Base-by-base conservation (phyloP, 2,113 vertebrate genomes). In the Perca fluviatilis region DNA sequence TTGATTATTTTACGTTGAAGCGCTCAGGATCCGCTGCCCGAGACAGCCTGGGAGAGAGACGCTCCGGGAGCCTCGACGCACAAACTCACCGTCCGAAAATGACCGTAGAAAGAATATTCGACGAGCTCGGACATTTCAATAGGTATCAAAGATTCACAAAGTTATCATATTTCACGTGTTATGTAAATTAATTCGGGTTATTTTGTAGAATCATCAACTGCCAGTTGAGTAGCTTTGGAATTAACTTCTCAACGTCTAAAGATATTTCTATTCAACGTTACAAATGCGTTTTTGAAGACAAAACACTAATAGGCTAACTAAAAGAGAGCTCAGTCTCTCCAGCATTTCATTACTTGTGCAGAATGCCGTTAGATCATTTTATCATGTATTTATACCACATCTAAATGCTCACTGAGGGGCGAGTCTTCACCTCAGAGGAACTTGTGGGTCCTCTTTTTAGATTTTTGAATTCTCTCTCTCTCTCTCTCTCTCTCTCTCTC, bases 81-180 rank as follows among this genome's bases (percentile, higher is more conserved):
- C 65, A 19, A 33, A 74, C n/a, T 23, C 51, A 3, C 10, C n/a
- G 65, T 2, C 3, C 12, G 23, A 75, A 88, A 66, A 93, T 96
- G 95, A 94, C 84, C 11, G 95, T 95, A 2, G 95, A 96, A 75
- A 86, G 75, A 30, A 73, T 96, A 73, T 96, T 96, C 71, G 95
- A 95, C 77, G 88, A 94, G 75, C 92, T 95, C 10, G 95, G 95
- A 53, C 95, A 96, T 83, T 96, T 96, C 71, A 93, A 91, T 60
- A 93, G 91, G 95, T 96, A 93, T 7, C 3, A 14, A 4, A 53
- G 2, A 33, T 12, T 54, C 18, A 5, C 4, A 27, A 13, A 47
- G 19, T n/a, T 33, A 1, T 2, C 3, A 5, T 5, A 6, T 70
- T 19, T 53, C 9, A 5, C 61, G 46, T 49, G 6, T 46, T 67